Conservation (phyloP, 2,888 invertebrate genomes). For the Sabatieria punctata region DNA sequence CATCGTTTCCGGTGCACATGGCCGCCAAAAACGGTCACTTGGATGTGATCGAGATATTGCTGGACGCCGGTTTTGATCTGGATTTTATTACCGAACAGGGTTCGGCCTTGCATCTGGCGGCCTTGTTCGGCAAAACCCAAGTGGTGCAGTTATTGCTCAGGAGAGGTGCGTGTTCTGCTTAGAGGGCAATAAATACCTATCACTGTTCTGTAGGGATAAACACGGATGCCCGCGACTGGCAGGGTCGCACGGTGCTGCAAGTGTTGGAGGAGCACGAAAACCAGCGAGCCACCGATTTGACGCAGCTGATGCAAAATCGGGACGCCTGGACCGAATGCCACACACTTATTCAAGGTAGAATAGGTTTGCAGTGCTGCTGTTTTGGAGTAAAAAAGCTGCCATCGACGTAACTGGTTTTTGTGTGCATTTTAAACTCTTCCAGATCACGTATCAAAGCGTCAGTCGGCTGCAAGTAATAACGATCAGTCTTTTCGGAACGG, state of each 20-base stretch:
- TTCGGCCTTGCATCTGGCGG: conserved; percentile 29
- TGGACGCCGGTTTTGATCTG: conserved; percentile 50
- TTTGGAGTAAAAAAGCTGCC: too few relatives aligned
- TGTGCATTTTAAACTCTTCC: too few relatives aligned
- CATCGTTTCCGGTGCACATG: conserved; percentile 50
- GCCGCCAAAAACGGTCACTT: conserved; percentile 56
- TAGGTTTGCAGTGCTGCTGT: too few relatives aligned
- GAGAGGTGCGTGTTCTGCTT: conserved; percentile 13
- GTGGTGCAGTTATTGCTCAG: conserved; percentile 24
- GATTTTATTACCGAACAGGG: conserved; percentile 39
- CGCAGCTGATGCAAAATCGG: conserved; percentile 47
- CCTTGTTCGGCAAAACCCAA: conserved; percentile 26
- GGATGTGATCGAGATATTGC: conserved; percentile 45
- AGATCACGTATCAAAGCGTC: too few relatives aligned
- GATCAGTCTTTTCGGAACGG: too few relatives aligned
- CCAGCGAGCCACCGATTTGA: conserved; percentile 67
- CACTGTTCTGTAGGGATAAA: conserved; percentile 50
- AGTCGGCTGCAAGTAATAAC: too few relatives aligned
- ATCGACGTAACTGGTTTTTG: too few relatives aligned
- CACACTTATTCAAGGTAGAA: conserved; percentile 5
- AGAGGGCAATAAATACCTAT: not conserved
- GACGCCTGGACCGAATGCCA: conserved; percentile 21
- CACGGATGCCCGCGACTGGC: conserved; percentile 55
- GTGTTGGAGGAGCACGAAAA: conserved; percentile 70
- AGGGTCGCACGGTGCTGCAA: conserved; percentile 66